phyloP scores from a whole-genome alignment of 2,888 invertebrate species.

The Ormia ochracea region DNA sequence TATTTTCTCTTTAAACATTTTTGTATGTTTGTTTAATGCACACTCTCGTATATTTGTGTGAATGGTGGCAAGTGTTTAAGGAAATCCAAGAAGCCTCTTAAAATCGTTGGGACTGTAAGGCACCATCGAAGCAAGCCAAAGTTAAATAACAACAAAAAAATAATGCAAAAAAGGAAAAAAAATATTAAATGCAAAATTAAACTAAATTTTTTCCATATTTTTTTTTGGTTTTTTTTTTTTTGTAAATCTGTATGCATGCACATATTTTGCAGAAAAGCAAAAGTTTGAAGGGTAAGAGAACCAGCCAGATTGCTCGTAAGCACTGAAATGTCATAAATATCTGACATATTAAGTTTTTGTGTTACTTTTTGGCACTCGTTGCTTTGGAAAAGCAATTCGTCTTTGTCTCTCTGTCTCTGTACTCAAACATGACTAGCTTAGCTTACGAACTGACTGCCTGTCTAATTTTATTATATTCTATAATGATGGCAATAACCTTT shows the following conservation, averaged over 20 bases:
- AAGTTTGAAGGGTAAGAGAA: too few relatives aligned
- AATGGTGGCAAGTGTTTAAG: not conserved
- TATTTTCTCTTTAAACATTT: not conserved
- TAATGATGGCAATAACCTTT: conserved; percentile 33
- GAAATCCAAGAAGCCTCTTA: conserved; percentile 46
- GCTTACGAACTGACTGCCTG: not conserved
- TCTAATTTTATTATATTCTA: not conserved
- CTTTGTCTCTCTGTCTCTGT: not conserved
- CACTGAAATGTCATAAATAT: not conserved
- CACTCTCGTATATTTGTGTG: not conserved
- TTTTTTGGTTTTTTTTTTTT: too few relatives aligned
- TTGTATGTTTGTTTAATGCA: not conserved
- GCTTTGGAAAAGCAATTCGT: not conserved
- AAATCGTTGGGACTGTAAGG: conserved; percentile 46
- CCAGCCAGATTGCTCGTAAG: too few relatives aligned
- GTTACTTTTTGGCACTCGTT: not conserved
- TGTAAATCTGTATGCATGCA: too few relatives aligned
- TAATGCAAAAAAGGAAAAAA: conserved; percentile 7
- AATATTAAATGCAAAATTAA: not conserved
- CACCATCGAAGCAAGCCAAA: conserved; percentile 41
- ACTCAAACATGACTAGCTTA: too few relatives aligned
- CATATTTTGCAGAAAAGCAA: too few relatives aligned
- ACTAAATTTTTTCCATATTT: too few relatives aligned
- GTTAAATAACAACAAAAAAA: conserved; percentile 45
- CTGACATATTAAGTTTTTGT: not conserved